phyloP scores from a whole-genome alignment of 2,797 vertebrate species.

The Mus minutoides region DNA sequence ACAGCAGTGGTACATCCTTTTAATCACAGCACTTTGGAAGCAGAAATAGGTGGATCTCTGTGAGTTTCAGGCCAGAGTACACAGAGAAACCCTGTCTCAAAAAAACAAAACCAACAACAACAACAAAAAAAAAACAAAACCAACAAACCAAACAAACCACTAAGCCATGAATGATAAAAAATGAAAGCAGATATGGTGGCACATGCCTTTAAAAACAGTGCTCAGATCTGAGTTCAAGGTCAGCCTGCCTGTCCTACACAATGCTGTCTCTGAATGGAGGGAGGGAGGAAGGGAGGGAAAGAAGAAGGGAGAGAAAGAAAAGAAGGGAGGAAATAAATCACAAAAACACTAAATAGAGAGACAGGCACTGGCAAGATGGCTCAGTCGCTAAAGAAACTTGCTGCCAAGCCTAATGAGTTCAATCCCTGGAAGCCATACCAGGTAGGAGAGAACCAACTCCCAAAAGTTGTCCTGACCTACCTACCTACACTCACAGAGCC shows the following conservation, averaged over 20 bases:
- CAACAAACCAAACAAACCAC: background rate
- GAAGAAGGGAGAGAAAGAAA: no score
- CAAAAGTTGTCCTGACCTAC: background rate
- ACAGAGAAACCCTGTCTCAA: background rate
- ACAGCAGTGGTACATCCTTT: background rate
- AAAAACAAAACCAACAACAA: background rate
- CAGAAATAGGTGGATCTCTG: background rate
- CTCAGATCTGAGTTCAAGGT: background rate
- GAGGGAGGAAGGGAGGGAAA: no score
- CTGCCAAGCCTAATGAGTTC: background rate
- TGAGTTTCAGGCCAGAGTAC: background rate
- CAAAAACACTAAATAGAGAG: background rate
- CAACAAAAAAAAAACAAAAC: background rate
- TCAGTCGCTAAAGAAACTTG: background rate
- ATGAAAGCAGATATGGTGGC: background rate
- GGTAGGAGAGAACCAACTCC: background rate
- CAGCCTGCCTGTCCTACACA: background rate
- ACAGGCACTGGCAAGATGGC: background rate
- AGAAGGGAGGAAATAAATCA: background rate
- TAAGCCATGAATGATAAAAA: background rate
- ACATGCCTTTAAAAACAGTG: background rate
- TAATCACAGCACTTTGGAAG: background rate
- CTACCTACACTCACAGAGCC: background rate
- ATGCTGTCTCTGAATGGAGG: background rate
- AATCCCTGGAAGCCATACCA: background rate